Base-by-base conservation (phyloP, 1,140 invertebrate species). In the Ceratosolen fusciceps region DNA sequence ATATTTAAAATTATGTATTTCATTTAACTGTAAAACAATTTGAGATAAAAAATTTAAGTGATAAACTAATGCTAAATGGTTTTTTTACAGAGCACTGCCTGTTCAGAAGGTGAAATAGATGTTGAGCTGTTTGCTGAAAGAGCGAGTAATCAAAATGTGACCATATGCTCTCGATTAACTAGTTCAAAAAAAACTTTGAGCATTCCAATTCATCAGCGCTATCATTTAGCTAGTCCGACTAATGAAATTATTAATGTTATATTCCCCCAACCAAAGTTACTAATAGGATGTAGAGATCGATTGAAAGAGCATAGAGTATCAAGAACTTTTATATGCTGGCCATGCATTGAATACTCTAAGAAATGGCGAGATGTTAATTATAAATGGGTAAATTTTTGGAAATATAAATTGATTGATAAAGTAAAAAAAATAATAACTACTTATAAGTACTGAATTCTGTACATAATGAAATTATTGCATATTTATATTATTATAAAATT, bases 181-280 rank as follows among this genome's bases (percentile, higher is more conserved):
- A 70, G 56, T 60, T 73, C 49, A 21, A 79, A 75, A 21, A 81
- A 77, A 65, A 47, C 52, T 62, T 74, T 90, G 4, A 82, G 68
- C 29, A 62, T 91, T 24, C 87, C 88, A 24, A 60, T 91, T 81
- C 89, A 91, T 81, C 87, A 90, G 31, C 84, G 90, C 26, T 91
- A 91, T 72, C 88, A 86, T 31, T 84, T 84, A 71, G 83, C 89
- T 8, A 83, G 24, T 9, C n/a, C 79, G 2, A 74, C 77, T 54
- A 85, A 83, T 24, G 80, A 74, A 37, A 87, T 87, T 49, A 52
- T 83, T 10, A 84, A 85, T 74, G 58, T 88, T 7, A 82, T 43
- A 16, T 34, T 91, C 14, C 84, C 83, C 19, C 67, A 82, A 31
- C 84, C 87, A 26, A 82, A 82, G 31, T 67, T 91, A 31, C 80